Percentiles rank a stretch among this genome's conserved stretches.
Evolutionary conservation across 37 sponge, comb jelly and placozoan genomes (phyloP).

Genomic region (Geodia barretti): DNA sequence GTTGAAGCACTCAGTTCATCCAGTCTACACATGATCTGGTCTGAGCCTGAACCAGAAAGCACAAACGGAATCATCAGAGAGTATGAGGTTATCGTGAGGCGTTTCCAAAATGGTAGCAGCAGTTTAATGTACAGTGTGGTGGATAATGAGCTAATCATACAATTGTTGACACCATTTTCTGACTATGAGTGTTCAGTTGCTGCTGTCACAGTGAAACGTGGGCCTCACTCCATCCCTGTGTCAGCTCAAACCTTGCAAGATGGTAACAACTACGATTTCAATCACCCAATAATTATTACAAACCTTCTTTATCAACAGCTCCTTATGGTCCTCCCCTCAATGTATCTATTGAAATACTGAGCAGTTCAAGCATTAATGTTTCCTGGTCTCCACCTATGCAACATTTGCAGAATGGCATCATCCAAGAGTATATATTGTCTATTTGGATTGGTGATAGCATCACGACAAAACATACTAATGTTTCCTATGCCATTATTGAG

Average conservation of each 20-base stretch:
- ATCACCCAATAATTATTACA: background rate
- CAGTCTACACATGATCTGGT: conserved; percentile 13
- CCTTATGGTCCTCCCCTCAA: conserved; percentile 10
- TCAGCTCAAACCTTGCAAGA: background rate
- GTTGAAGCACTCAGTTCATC: background rate
- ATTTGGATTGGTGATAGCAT: background rate
- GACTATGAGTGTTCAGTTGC: background rate
- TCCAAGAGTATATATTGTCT: background rate
- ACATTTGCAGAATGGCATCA: conserved; percentile 28
- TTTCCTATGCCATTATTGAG: background rate
- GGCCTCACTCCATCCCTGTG: background rate
- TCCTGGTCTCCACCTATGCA: conserved; percentile 8
- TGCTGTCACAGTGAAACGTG: background rate
- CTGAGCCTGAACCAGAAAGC: conserved; percentile 1
- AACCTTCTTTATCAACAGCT: background rate
- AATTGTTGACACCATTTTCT: background rate
- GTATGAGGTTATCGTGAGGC: conserved; percentile 13
- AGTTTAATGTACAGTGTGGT: background rate
- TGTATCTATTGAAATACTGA: background rate
- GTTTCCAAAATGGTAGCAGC: background rate
- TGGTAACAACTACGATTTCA: background rate
- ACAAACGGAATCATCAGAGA: conserved; percentile 18
- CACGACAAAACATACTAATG: background rate
- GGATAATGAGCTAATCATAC: background rate
- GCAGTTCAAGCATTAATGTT: background rate